Percentiles rank a stretch among this genome's conserved stretches.
phyloP scores from a whole-genome alignment of 2,113 vertebrate species.

The Brachypodius melanocephalos region DNA sequence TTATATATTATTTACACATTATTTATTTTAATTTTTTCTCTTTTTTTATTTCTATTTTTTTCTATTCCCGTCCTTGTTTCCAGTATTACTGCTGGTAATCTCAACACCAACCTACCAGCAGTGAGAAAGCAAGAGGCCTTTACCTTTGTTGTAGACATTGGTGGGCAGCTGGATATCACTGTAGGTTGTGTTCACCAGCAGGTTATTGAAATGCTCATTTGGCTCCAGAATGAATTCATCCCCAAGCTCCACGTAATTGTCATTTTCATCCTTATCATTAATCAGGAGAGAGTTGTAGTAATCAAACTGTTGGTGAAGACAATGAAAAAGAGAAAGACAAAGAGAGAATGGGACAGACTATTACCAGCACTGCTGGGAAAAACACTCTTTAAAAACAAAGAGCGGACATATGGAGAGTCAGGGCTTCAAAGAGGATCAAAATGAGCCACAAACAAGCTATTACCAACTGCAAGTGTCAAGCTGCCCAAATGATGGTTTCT shows the following conservation, averaged over 20 bases:
- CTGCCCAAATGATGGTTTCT: neutral
- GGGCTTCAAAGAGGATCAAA: neutral
- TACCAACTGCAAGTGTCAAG: neutral
- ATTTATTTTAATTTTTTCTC: no score
- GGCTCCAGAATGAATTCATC: conserved; percentile 85
- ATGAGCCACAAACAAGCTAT: neutral
- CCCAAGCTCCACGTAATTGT: conserved; percentile 84
- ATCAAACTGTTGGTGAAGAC: conserved; percentile 78
- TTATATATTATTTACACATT: no score
- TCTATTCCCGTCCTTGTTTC: neutral
- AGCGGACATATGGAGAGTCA: neutral
- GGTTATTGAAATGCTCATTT: conserved; percentile 90
- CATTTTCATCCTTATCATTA: conserved; percentile 84
- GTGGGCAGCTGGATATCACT: conserved; percentile 94
- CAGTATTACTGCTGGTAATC: neutral
- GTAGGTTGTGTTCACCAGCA: conserved; percentile 84
- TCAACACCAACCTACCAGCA: neutral
- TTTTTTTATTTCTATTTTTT: no score
- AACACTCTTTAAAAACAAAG: neutral
- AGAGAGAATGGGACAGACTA: neutral
- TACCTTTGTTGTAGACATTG: conserved; percentile 96
- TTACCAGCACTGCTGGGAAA: neutral
- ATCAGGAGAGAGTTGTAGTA: conserved; percentile 91
- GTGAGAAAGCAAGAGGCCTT: neutral
- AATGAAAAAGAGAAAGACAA: neutral